These are phyloP conservation scores for Sebastes fasciatus DNA, from an alignment of 2,113 vertebrate species.

Conservation along the genomic window DNA sequence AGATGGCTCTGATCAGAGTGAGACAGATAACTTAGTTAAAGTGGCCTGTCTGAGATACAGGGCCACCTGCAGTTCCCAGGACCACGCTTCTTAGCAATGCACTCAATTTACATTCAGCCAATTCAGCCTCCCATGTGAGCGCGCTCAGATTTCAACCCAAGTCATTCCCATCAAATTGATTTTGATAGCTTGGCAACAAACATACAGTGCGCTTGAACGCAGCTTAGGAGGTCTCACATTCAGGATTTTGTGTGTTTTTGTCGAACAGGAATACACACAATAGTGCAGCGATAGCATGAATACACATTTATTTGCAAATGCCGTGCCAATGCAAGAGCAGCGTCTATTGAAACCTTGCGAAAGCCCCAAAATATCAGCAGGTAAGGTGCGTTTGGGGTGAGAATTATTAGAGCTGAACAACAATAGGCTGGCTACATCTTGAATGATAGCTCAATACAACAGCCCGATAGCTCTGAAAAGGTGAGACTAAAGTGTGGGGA, in stretches of 20 bases:
- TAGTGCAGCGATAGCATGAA: neutral
- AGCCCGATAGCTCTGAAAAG: slow-evolving; percentile 7
- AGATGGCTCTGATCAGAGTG: slow-evolving; percentile 57
- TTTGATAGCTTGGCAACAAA: slow-evolving; percentile 26
- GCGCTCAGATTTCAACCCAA: slow-evolving; percentile 22
- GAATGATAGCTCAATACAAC: slow-evolving; percentile 27
- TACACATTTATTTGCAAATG: slow-evolving; percentile 20
- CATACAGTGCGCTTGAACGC: neutral
- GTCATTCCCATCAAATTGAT: slow-evolving; percentile 38
- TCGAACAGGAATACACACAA: neutral
- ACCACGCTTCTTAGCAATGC: slow-evolving; percentile 15
- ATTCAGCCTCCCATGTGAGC: slow-evolving; percentile 30
- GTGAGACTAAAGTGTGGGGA: slow-evolving; percentile 31
- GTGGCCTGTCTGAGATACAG: slow-evolving; percentile 51
- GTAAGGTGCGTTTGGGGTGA: neutral
- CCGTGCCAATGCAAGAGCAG: neutral
- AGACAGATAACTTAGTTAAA: slow-evolving; percentile 60
- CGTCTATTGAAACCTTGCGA: neutral
- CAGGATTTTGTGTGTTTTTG: neutral
- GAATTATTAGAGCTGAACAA: slow-evolving; percentile 17
- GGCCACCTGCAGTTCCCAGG: slow-evolving; percentile 67
- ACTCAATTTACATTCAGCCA: slow-evolving; percentile 24
- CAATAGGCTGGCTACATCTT: slow-evolving; percentile 4
- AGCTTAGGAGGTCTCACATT: neutral
- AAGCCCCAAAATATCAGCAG: slow-evolving; percentile 8